Conservation (phyloP, 2,797 vertebrate species). For the Schizothorax lantsangensis region DNA sequence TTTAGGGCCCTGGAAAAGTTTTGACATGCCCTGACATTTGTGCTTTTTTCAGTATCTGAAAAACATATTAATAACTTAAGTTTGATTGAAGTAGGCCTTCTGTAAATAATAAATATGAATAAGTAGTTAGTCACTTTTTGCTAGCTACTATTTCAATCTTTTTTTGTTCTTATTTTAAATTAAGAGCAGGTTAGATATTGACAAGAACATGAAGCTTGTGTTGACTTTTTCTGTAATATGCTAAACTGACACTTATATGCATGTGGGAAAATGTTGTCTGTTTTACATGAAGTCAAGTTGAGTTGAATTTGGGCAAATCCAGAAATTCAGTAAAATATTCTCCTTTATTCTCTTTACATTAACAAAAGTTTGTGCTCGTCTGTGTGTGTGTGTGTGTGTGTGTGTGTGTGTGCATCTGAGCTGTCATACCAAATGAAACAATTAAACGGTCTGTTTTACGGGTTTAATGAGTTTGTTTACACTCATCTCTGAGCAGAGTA, state of each 20-base stretch:
- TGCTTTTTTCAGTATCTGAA: background rate
- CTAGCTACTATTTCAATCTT: background rate
- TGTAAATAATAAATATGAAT: background rate
- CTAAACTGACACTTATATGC: background rate
- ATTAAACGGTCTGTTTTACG: conserved; percentile 22
- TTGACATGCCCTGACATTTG: too few relatives aligned
- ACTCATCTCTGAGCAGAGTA: conserved; percentile 27
- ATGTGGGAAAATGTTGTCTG: background rate
- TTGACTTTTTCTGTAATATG: background rate
- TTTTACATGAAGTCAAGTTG: background rate
- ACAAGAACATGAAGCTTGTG: background rate
- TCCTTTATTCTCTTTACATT: background rate
- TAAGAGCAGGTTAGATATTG: background rate
- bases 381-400: background rate
- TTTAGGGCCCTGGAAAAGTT: too few relatives aligned
- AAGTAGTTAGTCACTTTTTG: background rate
- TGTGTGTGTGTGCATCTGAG: background rate
- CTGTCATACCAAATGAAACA: background rate
- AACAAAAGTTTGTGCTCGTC: background rate
- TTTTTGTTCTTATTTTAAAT: background rate
- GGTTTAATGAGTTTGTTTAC: conserved; percentile 43
- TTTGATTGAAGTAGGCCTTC: background rate
- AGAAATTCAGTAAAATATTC: background rate
- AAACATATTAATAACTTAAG: background rate
- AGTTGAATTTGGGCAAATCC: background rate